These are phyloP conservation scores for Schizopygopsis pylzovi DNA, from an alignment of 2,797 vertebrate genomes.

Conservation along the genomic window DNA sequence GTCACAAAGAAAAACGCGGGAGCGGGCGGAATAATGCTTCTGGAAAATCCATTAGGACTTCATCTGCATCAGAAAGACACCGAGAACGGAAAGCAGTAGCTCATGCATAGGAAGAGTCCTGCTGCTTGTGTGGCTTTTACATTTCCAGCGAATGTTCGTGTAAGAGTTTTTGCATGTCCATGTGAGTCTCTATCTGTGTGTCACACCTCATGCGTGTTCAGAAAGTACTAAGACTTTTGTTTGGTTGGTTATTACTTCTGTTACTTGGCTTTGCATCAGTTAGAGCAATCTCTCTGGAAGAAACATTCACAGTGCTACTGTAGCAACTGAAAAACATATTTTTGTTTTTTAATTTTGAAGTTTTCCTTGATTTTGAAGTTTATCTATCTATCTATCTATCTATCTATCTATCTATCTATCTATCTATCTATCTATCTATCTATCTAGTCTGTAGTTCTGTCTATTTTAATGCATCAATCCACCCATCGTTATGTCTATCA, in stretches of 20 bases:
- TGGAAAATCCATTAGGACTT: slow-evolving; percentile 55
- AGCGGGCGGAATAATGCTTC: slow-evolving; percentile 33
- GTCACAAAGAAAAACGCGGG: slow-evolving; percentile 11
- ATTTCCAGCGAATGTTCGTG: neutral
- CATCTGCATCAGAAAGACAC: slow-evolving; percentile 56
- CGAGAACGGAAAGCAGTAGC: neutral
- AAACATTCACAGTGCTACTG: neutral
- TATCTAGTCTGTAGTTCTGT: neutral
- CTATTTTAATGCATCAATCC: too few species aligned
- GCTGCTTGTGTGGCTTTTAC: slow-evolving; percentile 16
- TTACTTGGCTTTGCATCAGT: neutral
- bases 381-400: neutral
- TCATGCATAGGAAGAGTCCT: slow-evolving; percentile 25
- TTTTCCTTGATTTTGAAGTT: too few species aligned
- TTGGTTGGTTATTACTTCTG: neutral
- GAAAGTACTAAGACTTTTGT: slow-evolving; percentile 12
- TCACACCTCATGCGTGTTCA: slow-evolving; percentile 20
- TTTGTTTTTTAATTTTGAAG: neutral
- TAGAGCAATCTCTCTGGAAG: neutral
- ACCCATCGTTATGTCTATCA: too few species aligned
- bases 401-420: neutral
- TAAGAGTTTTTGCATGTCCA: neutral
- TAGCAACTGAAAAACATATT: neutral
- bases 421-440: neutral
- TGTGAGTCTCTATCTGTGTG: slow-evolving; percentile 9